Evolutionary conservation across 2,113 vertebrate species (phyloP), one percentile per base, ranked within the genome.

Genomic region (Philantomba maxwellii): DNA sequence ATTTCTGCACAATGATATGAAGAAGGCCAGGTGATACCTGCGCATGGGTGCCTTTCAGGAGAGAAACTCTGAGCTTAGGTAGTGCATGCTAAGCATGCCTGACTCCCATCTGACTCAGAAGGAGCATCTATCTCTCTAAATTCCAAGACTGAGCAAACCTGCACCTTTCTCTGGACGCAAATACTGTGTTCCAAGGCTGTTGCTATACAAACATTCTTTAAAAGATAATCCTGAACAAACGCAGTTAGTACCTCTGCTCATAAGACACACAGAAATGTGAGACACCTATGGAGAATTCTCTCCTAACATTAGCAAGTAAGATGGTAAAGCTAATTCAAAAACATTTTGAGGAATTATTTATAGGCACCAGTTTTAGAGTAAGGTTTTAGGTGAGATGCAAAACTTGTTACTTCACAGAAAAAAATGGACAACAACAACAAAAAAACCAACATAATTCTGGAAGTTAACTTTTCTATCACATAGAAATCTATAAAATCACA

Each of bases 191-290:
- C 19, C 55, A 85, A 73, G 60, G 47, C n/a, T 93, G 51, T 62
- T 80, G 33, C 39, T 86, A 28, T 26, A 47, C 62, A 88, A 85
- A 73, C 25, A 87, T 84, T 94, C 33, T 94, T 77, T 55, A 58
- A 80, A 90, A 83, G 43, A 66, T 88, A 93, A 88, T 75, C 75
- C 43, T 39, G 33, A 81, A 84, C 51, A 95, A 92, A 97, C 19
- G 19, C 88, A 58, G 12, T 73, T 58, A 64, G 36, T 21, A 81
- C 11, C 30, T 75, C 26, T 60, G 30, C 47, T 94, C 39, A 30
- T 66, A 81, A 87, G 57, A 94, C 13, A 70, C 49, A 60, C 8
- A 94, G 51, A 60, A 87, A 43, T 87, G 28, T 51, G 33, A 64
- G 66, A 84, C 28, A 78, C 12, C 14, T 25, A 36, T 12, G 6